These are phyloP conservation scores for Huso huso DNA, from an alignment of 2,797 vertebrate species.

Conservation along the genomic window DNA sequence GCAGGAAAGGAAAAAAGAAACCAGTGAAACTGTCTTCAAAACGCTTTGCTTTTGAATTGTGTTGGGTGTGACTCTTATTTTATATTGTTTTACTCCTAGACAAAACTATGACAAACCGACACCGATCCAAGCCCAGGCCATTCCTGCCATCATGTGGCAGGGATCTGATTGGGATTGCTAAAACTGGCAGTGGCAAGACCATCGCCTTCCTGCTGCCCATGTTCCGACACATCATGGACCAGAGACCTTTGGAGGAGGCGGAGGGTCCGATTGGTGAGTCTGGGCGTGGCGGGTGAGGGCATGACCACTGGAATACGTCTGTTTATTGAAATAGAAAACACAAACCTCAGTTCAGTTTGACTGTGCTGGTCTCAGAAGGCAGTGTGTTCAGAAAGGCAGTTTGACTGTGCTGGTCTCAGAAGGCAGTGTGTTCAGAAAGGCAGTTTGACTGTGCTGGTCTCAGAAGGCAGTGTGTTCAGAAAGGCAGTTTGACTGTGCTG, in stretches of 20 bases:
- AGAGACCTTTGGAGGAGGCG: slow-evolving; percentile 83
- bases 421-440: no score
- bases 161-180: slow-evolving; percentile 94
- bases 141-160: slow-evolving; percentile 92
- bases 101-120: slow-evolving; percentile 94
- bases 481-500: no score
- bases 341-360: no score
- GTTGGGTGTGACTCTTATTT: neutral
- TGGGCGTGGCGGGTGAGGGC: neutral
- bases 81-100: slow-evolving; percentile 40
- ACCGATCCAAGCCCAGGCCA: slow-evolving; percentile 92
- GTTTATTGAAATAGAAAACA: no score
- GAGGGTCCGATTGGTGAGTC: slow-evolving; percentile 88
- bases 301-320: no score
- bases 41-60: neutral
- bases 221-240: slow-evolving; percentile 98
- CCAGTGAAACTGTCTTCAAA: neutral
- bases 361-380: no score
- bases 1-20: neutral
- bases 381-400: no score
- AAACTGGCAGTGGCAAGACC: slow-evolving; percentile 96
- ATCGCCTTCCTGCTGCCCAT: slow-evolving; percentile 95
- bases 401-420: no score
- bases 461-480: no score
- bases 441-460: no score